phyloP scores from a whole-genome alignment of 2,888 invertebrate genomes.

The Ochropleura leucogaster region DNA sequence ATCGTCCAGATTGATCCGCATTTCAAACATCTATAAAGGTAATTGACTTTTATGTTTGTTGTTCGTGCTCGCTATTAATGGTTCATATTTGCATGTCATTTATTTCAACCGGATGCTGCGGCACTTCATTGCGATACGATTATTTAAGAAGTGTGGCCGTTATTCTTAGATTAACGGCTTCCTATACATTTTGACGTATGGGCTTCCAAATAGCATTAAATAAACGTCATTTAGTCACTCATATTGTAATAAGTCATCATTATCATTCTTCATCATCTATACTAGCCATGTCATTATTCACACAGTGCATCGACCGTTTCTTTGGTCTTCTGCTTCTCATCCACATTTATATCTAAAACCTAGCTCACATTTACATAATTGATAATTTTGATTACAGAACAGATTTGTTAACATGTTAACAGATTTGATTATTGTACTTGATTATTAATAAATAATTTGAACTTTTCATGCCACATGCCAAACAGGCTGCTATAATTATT shows the following conservation, averaged over 20 bases:
- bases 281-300: neutral
- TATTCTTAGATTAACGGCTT: slow-evolving; percentile 32
- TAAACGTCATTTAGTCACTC: neutral
- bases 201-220: neutral
- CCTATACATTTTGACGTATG: neutral
- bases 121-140: slow-evolving; percentile 12
- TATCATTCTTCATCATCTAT: rapidly evolving
- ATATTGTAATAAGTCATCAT: neutral
- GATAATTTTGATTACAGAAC: too few species aligned
- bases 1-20: neutral
- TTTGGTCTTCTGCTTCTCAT: neutral
- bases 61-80: slow-evolving; percentile 9
- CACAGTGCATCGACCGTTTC: neutral
- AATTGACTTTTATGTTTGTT: slow-evolving; percentile 35
- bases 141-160: slow-evolving; percentile 13
- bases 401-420: too few species aligned
- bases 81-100: slow-evolving; percentile 27
- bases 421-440: too few species aligned
- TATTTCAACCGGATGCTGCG: slow-evolving; percentile 40
- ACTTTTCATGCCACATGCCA: too few species aligned
- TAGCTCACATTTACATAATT: neutral
- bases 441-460: too few species aligned
- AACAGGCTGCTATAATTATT: too few species aligned
- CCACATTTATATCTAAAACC: neutral
- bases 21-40: slow-evolving; percentile 14